These are phyloP conservation scores for Erynnis tages DNA, from an alignment of 2,888 invertebrate genomes.

Conservation along the genomic window DNA sequence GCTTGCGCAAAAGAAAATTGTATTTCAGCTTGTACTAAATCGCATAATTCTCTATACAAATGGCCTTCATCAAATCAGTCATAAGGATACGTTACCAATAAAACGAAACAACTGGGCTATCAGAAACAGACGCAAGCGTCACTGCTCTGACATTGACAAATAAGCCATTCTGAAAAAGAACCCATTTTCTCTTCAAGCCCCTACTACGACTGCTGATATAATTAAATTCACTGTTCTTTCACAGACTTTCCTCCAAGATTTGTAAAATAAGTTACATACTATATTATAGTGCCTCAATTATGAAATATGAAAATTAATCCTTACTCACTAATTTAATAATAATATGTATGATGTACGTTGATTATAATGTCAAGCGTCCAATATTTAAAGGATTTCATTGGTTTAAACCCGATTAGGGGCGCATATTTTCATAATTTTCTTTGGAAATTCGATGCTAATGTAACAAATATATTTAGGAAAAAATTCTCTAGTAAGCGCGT, in stretches of 20 bases:
- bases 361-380: too few relatives aligned
- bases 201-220: slow-evolving; percentile 45
- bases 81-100: slow-evolving; percentile 57
- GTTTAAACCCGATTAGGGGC: too few relatives aligned
- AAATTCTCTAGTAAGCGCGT: slow-evolving; percentile 54
- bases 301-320: too few relatives aligned
- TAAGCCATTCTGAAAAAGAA: slow-evolving; percentile 68
- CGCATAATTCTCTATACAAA: slow-evolving; percentile 15
- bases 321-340: too few relatives aligned
- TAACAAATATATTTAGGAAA: slow-evolving; percentile 28
- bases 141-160: slow-evolving; percentile 70
- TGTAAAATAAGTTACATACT: not conserved
- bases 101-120: slow-evolving; percentile 67
- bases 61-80: slow-evolving; percentile 22
- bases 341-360: too few relatives aligned
- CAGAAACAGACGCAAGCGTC: slow-evolving; percentile 67
- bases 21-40: slow-evolving; percentile 13
- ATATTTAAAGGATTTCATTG: too few relatives aligned
- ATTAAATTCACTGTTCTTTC: not conserved
- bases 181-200: slow-evolving; percentile 58
- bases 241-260: not conserved
- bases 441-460: slow-evolving; percentile 1
- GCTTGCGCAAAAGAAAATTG: slow-evolving; percentile 8
- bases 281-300: too few relatives aligned
- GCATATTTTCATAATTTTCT: not conserved